These are phyloP conservation scores for Oreochromis niloticus DNA, from an alignment of 2,113 vertebrate genomes.

Conservation along the genomic window DNA sequence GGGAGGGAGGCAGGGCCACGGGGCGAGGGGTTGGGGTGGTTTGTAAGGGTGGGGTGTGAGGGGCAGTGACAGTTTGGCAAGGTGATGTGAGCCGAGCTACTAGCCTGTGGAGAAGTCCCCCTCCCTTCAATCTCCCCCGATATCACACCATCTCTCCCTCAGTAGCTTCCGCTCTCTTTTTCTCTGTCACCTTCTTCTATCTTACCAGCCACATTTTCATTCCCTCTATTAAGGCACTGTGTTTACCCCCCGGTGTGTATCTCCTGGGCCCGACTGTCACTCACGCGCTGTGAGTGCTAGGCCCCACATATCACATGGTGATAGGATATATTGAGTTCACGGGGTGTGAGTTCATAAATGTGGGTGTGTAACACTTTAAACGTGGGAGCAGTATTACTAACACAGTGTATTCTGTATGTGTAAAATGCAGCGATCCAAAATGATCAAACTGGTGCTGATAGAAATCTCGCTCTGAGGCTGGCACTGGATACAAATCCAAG, in stretches of 20 bases:
- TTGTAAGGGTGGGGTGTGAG: not conserved
- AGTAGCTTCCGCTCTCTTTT: not conserved
- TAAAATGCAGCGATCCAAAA: not conserved
- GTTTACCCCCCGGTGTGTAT: conserved; percentile 34
- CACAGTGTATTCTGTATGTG: not conserved
- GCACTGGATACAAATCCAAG: not conserved
- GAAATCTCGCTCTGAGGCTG: not conserved
- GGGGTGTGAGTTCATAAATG: not conserved
- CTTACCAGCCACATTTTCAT: conserved; percentile 30
- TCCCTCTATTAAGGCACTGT: conserved; percentile 17
- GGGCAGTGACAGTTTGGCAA: conserved; percentile 60
- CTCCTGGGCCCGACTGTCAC: conserved; percentile 34
- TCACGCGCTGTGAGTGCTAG: conserved; percentile 1
- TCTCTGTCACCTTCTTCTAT: conserved; percentile 34
- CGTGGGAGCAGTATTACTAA: not conserved
- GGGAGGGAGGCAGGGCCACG: not conserved
- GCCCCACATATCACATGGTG: not conserved
- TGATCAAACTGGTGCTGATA: not conserved
- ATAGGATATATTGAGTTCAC: conserved; percentile 6
- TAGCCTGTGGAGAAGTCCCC: conserved; percentile 48
- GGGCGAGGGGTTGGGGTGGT: not conserved
- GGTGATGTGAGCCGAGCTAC: conserved; percentile 53
- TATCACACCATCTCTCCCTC: conserved; percentile 11
- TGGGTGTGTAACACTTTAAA: not conserved
- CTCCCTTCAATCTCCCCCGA: not conserved